Evolutionary conservation across 2,888 invertebrate genomes (phyloP), one percentile per base, ranked within the genome.

Genomic region (Cyaniris semiargus): DNA sequence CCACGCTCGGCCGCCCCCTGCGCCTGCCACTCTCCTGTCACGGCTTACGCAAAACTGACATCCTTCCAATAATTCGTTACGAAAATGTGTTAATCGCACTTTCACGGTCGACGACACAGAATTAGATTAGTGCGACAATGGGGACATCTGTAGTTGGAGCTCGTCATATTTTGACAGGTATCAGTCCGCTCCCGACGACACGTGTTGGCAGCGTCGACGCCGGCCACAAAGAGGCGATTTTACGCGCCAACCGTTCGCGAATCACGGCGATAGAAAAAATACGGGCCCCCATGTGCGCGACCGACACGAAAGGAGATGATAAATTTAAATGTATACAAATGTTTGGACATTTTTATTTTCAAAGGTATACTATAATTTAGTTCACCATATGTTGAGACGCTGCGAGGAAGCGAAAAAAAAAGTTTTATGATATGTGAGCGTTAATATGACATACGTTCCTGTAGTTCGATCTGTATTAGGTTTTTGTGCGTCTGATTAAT

Each of bases 261-360:
- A 90, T 89, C 90, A 90, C 90, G 44, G 72, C 44, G 44, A 71
- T 71, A 23, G 53, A 74, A 74, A 74, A 53, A 74, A 21, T 23
- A 6, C 10, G 2, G 90, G 89, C 87, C 92, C 92, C 93, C 93
- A 93, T 91, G 90, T 93, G 93, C 85, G 87, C 44, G 44, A 10
- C 89, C 78, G 86, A 87, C 85, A 91, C 88, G 90, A 89, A 90
- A 90, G 88, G 88, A 89, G 89, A 93, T 93, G 93, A 93, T 94
- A 94, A 93, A 94, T 94, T 93, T 93, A 90, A 91, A 93, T 92
- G 93, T 92, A 93, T 93, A 94, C 93, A 93, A 94, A 94, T 94
- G 92, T 93, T 94, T 94, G 91, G 93, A 94, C 93, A 93, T 93
- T 93, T 94, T 93, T 93, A 94, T 93, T 93, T 92, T 87, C 88